Conservation (phyloP, 2,113 vertebrate species). For the Nematolebias whitei region DNA sequence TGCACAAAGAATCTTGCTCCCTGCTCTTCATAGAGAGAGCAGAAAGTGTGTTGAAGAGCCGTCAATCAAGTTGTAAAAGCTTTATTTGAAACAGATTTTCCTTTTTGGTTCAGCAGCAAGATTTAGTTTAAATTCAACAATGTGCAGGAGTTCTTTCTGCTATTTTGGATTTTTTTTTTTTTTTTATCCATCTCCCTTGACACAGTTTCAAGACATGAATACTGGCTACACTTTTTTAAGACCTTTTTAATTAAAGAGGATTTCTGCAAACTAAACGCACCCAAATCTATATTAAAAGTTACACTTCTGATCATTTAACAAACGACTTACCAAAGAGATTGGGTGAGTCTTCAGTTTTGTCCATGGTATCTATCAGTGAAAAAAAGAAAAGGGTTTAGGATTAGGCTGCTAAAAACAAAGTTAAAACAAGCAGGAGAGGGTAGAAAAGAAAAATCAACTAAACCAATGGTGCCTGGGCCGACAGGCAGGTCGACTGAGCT, state of each 20-base stretch:
- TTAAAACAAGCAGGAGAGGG: background rate
- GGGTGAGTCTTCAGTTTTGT: constrained; percentile 98
- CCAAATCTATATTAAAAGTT: background rate
- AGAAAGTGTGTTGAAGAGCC: no score
- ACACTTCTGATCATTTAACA: background rate
- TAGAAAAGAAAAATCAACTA: background rate
- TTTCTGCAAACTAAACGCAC: background rate
- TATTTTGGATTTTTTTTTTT: background rate
- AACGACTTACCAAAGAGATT: constrained; percentile 88
- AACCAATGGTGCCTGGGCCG: constrained; percentile 32
- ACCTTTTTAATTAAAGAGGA: background rate
- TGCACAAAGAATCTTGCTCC: background rate
- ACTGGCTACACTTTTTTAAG: background rate
- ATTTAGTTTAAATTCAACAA: background rate
- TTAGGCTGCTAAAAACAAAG: background rate
- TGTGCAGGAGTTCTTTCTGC: background rate
- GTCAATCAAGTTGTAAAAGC: no score
- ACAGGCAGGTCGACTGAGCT: background rate
- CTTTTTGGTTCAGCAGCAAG: background rate
- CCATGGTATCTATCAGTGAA: constrained; percentile 91
- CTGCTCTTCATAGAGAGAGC: background rate
- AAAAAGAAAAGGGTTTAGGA: background rate
- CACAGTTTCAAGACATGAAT: background rate
- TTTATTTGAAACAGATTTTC: no score
- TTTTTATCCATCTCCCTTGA: background rate